Evolutionary conservation across 2,797 vertebrate species (phyloP).

Genomic region (Alectoris magna): DNA sequence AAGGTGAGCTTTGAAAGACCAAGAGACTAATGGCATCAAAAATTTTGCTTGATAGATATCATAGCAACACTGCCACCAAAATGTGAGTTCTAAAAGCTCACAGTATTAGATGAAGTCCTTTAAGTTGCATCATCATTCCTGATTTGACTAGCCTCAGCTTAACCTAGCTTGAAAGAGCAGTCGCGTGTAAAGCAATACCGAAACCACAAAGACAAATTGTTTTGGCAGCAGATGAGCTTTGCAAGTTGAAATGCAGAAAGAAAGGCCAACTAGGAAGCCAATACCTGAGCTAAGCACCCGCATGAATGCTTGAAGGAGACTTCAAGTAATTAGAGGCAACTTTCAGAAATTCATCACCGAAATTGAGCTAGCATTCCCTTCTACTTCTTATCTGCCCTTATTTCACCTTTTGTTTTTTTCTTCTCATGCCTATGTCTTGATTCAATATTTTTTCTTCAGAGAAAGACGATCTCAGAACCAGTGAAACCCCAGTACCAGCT

Average conservation of each 20-base stretch:
- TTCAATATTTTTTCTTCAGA: neutral
- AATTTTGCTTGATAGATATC: neutral
- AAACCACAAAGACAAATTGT: neutral
- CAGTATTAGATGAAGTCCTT: neutral
- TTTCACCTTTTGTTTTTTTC: neutral
- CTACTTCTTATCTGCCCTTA: neutral
- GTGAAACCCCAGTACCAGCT: neutral
- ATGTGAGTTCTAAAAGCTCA: neutral
- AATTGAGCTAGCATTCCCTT: neutral
- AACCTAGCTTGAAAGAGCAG: neutral
- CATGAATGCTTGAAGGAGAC: neutral
- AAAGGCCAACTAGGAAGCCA: neutral
- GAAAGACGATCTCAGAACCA: neutral
- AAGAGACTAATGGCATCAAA: neutral
- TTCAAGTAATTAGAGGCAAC: neutral
- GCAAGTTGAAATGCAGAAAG: neutral
- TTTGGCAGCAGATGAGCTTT: neutral
- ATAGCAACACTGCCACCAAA: neutral
- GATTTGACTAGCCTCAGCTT: neutral
- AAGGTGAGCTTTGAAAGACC: neutral
- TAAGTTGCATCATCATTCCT: neutral
- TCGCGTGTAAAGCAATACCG: neutral
- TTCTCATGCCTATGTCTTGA: neutral
- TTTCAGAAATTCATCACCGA: neutral
- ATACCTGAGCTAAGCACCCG: fast-evolving